Percentiles rank a stretch among this genome's conserved stretches.
Evolutionary conservation across 2,888 invertebrate genomes (phyloP).

Genomic region (Chelonus formosanus): DNA sequence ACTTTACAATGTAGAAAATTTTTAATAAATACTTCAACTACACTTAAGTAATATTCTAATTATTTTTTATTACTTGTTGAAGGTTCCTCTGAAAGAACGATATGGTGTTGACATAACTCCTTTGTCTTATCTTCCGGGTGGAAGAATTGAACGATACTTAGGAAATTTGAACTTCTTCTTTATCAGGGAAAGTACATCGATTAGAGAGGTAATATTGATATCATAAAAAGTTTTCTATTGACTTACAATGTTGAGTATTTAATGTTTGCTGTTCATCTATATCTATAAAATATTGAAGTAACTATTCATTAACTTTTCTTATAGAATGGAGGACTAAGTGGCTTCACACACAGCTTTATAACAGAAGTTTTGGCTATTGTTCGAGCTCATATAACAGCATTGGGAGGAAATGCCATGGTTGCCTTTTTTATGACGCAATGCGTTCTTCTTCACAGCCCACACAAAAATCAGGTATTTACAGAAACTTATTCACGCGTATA

Average conservation of each 20-base stretch:
- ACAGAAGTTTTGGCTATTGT: conserved; percentile 93
- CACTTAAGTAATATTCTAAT: no score
- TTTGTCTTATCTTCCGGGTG: conserved; percentile 80
- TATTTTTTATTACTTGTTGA: conserved; percentile 25
- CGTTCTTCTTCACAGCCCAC: conserved; percentile 89
- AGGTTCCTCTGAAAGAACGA: conserved; percentile 66
- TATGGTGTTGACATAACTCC: conserved; percentile 84
- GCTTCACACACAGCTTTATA: conserved; percentile 93
- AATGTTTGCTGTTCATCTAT: neutral
- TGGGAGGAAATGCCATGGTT: conserved; percentile 95
- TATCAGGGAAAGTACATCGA: conserved; percentile 92
- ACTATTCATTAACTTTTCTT: conserved; percentile 50
- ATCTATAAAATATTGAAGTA: conserved; percentile 15
- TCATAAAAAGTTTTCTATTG: conserved; percentile 2
- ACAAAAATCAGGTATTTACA: conserved; percentile 89
- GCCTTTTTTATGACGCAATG: conserved; percentile 94
- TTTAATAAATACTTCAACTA: neutral
- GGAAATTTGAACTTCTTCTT: conserved; percentile 94
- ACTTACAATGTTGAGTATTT: conserved; percentile 1
- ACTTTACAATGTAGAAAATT: neutral
- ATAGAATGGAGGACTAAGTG: conserved; percentile 88
- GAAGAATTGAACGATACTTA: conserved; percentile 80
- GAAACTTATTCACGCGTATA: no score
- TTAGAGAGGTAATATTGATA: conserved; percentile 74
- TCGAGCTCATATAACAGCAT: conserved; percentile 89